phyloP scores from a whole-genome alignment of 1,140 invertebrate species.

The Reticulitermes speratus region DNA sequence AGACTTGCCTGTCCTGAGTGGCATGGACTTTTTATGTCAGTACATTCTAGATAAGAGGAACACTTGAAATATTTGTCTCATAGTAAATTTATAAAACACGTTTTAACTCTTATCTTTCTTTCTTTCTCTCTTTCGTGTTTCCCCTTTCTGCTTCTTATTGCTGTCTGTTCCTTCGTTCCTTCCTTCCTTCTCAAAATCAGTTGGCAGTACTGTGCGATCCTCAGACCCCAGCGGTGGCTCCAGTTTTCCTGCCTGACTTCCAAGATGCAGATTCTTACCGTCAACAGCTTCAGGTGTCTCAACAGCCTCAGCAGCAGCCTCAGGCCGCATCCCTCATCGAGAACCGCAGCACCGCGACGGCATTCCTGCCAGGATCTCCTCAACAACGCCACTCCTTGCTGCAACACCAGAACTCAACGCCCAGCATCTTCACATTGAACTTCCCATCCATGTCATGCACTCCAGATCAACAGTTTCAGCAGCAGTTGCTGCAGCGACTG shows the following conservation, averaged over 20 bases:
- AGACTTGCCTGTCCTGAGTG: too few species aligned
- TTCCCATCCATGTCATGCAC: conserved; percentile 35
- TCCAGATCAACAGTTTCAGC: conserved; percentile 51
- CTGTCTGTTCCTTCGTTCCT: too few species aligned
- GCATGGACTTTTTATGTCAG: too few species aligned
- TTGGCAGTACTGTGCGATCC: conserved; percentile 39
- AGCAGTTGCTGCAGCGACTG: conserved; percentile 58
- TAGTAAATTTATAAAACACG: too few species aligned
- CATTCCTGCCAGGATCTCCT: conserved; percentile 33
- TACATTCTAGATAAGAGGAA: too few species aligned
- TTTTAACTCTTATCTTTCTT: too few species aligned
- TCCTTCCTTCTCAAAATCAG: neutral
- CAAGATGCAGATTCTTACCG: conserved; percentile 40
- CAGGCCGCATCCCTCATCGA: conserved; percentile 34
- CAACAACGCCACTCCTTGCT: conserved; percentile 32
- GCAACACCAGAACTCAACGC: conserved; percentile 25
- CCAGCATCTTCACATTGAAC: conserved; percentile 42
- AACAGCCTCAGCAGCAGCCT: neutral
- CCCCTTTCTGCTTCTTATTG: too few species aligned
- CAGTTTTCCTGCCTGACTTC: conserved; percentile 41
- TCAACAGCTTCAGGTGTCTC: conserved; percentile 35
- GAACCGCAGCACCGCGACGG: conserved; percentile 30
- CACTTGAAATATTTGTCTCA: too few species aligned
- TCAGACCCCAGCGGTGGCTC: conserved; percentile 39
- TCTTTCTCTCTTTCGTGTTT: too few species aligned